Conservation (phyloP, 2,888 invertebrate genomes). For the Andrena bicolor region DNA sequence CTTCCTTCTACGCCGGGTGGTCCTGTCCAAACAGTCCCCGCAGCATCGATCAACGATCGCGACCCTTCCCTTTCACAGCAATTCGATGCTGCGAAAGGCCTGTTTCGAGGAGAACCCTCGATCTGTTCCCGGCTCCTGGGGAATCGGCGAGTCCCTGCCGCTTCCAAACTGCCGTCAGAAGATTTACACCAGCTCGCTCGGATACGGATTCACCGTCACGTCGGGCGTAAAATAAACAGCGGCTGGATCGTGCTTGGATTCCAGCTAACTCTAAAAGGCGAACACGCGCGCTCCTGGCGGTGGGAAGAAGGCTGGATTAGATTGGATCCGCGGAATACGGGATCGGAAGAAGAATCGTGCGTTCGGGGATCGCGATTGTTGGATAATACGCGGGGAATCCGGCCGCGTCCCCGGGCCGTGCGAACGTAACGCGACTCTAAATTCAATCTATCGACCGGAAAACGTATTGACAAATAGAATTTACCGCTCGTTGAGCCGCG, state of each 20-base stretch:
- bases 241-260: background rate
- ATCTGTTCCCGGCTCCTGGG: background rate
- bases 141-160: background rate
- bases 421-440: conserved; percentile 14
- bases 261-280: no score
- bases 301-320: background rate
- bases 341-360: background rate
- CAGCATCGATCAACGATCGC: conserved; percentile 10
- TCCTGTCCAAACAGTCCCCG: conserved; percentile 8
- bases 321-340: background rate
- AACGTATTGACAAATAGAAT: conserved; percentile 10
- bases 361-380: background rate
- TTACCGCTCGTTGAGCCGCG: background rate
- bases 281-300: background rate
- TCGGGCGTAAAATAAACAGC: conserved; percentile 16
- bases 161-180: background rate
- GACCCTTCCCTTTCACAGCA: background rate
- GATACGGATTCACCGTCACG: background rate
- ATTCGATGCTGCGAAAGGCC: background rate
- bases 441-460: conserved; percentile 24
- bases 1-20: conserved; percentile 5
- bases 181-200: background rate
- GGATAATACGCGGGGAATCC: no score
- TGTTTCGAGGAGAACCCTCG: background rate
- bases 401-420: background rate